A percentile compares a stretch with the other conserved stretches of the same genome.
phyloP scores from a whole-genome alignment of 2,113 vertebrate species.

The Macquaria ambigua region DNA sequence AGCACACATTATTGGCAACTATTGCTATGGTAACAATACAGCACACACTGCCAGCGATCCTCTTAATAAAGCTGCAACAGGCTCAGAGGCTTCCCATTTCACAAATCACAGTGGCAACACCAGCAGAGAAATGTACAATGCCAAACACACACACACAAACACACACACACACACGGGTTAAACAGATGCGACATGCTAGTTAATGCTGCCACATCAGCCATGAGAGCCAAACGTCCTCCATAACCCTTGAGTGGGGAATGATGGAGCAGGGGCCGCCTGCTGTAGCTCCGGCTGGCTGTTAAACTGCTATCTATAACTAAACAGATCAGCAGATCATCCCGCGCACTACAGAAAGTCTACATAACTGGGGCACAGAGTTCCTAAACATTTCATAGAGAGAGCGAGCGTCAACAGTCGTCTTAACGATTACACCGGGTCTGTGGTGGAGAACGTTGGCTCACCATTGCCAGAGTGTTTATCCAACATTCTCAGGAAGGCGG shows the following conservation, averaged over 20 bases:
- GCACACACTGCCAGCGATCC: constrained; percentile 35
- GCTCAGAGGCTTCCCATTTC: constrained; percentile 57
- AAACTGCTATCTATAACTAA: constrained; percentile 53
- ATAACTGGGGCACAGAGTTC: constrained; percentile 50
- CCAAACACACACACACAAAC: constrained; percentile 17
- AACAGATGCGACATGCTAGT: constrained; percentile 56
- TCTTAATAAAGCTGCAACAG: constrained; percentile 62
- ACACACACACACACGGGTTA: constrained; percentile 40
- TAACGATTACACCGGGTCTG: constrained; percentile 48
- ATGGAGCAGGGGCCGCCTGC: constrained; percentile 14
- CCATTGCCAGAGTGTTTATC: constrained; percentile 72
- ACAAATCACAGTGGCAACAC: constrained; percentile 58
- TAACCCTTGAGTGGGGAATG: constrained; percentile 31
- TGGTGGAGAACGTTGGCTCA: constrained; percentile 44
- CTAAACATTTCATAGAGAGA: constrained; percentile 59
- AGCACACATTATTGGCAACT: constrained; percentile 46
- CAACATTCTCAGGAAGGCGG: constrained; percentile 62
- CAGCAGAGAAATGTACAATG: constrained; percentile 25
- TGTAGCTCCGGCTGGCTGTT: constrained; percentile 43
- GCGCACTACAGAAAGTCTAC: constrained; percentile 42
- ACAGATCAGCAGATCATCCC: constrained; percentile 59
- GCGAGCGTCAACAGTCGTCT: constrained; percentile 50
- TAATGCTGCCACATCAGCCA: constrained; percentile 33
- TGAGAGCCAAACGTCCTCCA: constrained; percentile 23
- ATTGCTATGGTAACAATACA: constrained; percentile 64